Evolutionary conservation across 2,888 invertebrate species (phyloP).

Genomic region (Punctoribates punctum): DNA sequence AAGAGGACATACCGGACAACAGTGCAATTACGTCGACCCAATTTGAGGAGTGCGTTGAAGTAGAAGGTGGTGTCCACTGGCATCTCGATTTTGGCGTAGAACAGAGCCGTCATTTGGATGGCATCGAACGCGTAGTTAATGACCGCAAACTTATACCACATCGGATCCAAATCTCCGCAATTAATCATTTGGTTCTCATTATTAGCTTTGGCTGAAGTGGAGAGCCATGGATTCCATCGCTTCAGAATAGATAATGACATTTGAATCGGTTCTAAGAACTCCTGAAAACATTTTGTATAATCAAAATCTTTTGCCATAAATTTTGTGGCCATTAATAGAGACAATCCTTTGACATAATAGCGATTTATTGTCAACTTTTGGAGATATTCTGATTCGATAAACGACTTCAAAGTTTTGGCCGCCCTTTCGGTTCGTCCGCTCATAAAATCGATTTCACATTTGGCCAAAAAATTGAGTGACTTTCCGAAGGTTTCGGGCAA

Average conservation of each 20-base stretch:
- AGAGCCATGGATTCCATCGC: constrained; percentile 32
- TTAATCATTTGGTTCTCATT: background rate
- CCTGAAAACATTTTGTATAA: constrained; percentile 12
- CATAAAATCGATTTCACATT: constrained; percentile 35
- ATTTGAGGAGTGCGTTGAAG: constrained; percentile 23
- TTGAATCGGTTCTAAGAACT: constrained; percentile 42
- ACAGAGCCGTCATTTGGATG: background rate
- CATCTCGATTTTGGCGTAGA: constrained; percentile 32
- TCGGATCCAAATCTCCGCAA: constrained; percentile 17
- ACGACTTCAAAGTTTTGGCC: constrained; percentile 12
- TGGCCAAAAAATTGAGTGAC: background rate
- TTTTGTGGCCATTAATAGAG: constrained; percentile 36
- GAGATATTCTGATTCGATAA: constrained; percentile 35
- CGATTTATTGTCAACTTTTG: constrained; percentile 42
- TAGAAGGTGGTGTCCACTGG: constrained; percentile 26
- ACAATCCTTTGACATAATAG: constrained; percentile 34
- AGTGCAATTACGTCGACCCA: constrained; percentile 30
- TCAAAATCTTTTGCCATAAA: constrained; percentile 29
- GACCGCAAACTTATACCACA: constrained; percentile 38
- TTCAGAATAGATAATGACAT: constrained; percentile 39
- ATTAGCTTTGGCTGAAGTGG: background rate
- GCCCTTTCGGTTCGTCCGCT: constrained; percentile 1
- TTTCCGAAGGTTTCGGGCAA: background rate
- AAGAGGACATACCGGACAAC: constrained; percentile 27
- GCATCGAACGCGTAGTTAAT: constrained; percentile 26